Evolutionary conservation across 2,797 vertebrate species (phyloP).

Genomic region (Cossypha dichroa): DNA sequence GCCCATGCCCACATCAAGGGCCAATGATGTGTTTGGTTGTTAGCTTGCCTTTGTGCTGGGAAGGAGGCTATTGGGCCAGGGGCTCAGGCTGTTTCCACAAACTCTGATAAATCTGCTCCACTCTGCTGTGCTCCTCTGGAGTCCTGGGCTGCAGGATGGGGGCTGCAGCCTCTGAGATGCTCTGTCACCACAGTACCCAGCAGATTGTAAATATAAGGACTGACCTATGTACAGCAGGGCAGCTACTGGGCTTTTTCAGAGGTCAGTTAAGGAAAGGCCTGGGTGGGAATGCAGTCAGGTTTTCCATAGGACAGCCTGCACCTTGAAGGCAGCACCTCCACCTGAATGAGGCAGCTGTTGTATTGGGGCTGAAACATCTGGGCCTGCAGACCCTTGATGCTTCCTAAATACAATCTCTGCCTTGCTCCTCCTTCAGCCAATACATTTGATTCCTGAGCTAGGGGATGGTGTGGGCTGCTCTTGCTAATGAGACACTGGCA

Average conservation of each 20-base stretch:
- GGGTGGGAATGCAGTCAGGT: neutral
- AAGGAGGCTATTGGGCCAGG: neutral
- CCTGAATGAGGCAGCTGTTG: neutral
- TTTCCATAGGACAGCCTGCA: neutral
- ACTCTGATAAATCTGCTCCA: neutral
- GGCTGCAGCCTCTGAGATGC: neutral
- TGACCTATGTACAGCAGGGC: neutral
- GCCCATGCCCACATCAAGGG: neutral
- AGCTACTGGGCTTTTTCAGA: neutral
- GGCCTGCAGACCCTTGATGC: neutral
- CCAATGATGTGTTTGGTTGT: neutral
- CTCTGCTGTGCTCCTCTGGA: neutral
- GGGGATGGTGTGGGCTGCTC: rapidly evolving
- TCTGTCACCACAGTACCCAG: neutral
- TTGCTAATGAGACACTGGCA: rapidly evolving
- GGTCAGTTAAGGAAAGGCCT: neutral
- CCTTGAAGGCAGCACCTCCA: rapidly evolving
- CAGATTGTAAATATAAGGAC: neutral
- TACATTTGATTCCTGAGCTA: neutral
- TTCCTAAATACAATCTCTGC: neutral
- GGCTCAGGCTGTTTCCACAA: neutral
- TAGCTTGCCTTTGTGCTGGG: neutral
- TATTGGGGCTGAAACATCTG: neutral
- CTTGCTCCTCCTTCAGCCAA: neutral
- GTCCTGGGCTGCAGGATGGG: rapidly evolving